A percentile compares a stretch with the other conserved stretches of the same genome.
Evolutionary conservation across 1,140 invertebrate species (phyloP).

Genomic region (Drosophila bocki): DNA sequence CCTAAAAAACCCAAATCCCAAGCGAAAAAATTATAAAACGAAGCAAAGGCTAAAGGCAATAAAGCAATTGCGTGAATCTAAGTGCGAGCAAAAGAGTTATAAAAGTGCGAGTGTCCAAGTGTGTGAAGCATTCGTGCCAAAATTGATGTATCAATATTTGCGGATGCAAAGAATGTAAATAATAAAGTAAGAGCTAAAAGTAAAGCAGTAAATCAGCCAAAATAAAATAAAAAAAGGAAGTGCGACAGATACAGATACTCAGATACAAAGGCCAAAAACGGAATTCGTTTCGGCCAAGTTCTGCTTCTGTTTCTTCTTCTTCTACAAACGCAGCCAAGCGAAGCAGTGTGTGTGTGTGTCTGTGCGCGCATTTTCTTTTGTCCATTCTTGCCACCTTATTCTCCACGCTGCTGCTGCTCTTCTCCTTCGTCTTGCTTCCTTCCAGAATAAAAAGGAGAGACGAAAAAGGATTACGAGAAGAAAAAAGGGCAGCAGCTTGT

Average conservation of each 20-base stretch:
- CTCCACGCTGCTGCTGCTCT: conserved; percentile 18
- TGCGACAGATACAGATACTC: conserved; percentile 77
- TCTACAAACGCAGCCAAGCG: conserved; percentile 69
- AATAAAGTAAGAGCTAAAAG: conserved; percentile 39
- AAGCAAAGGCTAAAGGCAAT: conserved; percentile 48
- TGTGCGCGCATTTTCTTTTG: conserved; percentile 72
- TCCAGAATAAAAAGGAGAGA: conserved; percentile 13
- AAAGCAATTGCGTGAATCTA: conserved; percentile 44
- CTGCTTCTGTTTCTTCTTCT: conserved; percentile 25
- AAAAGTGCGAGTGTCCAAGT: conserved; percentile 37
- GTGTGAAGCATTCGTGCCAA: conserved; percentile 5
- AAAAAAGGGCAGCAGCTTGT: conserved; percentile 33
- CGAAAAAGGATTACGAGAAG: conserved; percentile 36
- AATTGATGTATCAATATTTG: conserved; percentile 60
- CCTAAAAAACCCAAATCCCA: conserved; percentile 11
- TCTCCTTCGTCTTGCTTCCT: conserved; percentile 21
- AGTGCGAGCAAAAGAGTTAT: conserved; percentile 46
- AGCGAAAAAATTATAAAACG: conserved; percentile 7
- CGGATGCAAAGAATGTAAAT: conserved; percentile 61
- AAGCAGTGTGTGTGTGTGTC: conserved; percentile 46
- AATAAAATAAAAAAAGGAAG: conserved; percentile 52
- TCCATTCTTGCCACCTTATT: conserved; percentile 55
- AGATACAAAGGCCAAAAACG: conserved; percentile 55
- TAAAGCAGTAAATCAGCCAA: conserved; percentile 29
- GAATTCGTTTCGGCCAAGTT: conserved; percentile 77